These are phyloP conservation scores for Ataeniobius toweri DNA, from an alignment of 2,797 vertebrate species.

Conservation along the genomic window DNA sequence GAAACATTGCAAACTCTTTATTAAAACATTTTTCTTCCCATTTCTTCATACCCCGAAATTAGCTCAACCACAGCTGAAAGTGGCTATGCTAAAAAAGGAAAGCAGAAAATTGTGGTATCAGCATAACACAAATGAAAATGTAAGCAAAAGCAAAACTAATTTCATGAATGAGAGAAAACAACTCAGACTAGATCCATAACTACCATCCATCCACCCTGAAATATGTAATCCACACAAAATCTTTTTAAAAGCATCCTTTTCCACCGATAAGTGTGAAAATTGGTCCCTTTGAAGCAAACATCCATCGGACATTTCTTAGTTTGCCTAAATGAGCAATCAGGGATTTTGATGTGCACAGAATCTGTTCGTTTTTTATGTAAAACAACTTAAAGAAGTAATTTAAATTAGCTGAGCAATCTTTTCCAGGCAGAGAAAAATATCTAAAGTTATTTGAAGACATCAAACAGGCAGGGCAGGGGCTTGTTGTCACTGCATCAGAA, in stretches of 20 bases:
- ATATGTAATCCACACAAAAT: slow-evolving; percentile 24
- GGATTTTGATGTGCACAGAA: slow-evolving; percentile 49
- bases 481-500: slow-evolving; percentile 1
- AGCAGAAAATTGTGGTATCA: slow-evolving; percentile 31
- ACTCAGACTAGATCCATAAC: slow-evolving; percentile 20
- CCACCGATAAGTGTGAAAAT: slow-evolving; percentile 24
- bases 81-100: slow-evolving; percentile 4
- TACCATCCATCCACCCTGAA: slow-evolving; percentile 38
- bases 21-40: neutral
- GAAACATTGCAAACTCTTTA: neutral
- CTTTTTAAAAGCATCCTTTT: slow-evolving; percentile 38
- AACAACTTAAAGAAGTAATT: slow-evolving; percentile 30
- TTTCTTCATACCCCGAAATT: neutral
- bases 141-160: slow-evolving; percentile 43
- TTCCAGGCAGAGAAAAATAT: slow-evolving; percentile 21
- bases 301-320: slow-evolving; percentile 33
- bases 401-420: slow-evolving; percentile 37
- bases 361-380: slow-evolving; percentile 25
- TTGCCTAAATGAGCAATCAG: slow-evolving; percentile 57
- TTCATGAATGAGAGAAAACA: slow-evolving; percentile 40
- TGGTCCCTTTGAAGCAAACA: slow-evolving; percentile 25
- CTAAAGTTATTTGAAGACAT: slow-evolving; percentile 19
- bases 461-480: slow-evolving; percentile 6
- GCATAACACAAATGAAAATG: slow-evolving; percentile 18
- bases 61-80: slow-evolving; percentile 20